Evolutionary conservation across 1,140 invertebrate genomes (phyloP).

Genomic region (Macrotrachela quadricornifera): DNA sequence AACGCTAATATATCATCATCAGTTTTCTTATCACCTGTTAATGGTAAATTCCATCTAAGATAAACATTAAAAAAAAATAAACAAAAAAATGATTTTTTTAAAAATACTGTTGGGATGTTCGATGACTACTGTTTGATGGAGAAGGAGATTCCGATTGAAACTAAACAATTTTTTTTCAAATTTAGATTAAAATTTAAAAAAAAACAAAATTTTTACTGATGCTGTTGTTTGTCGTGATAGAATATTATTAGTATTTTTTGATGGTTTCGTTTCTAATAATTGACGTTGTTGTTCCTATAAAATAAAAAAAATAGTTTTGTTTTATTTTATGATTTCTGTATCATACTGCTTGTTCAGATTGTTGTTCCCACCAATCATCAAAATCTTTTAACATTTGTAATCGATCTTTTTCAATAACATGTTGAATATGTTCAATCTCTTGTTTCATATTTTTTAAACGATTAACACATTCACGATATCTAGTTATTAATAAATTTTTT

Average conservation of each 20-base stretch:
- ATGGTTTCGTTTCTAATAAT: background rate
- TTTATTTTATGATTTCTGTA: background rate
- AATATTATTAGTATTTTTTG: background rate
- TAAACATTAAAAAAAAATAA: background rate
- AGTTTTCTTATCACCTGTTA: constrained; percentile 27
- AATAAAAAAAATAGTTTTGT: background rate
- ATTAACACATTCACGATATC: constrained; percentile 23
- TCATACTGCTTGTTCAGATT: background rate
- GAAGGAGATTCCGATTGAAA: background rate
- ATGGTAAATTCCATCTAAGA: constrained; percentile 1
- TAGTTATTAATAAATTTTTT: constrained; percentile 6
- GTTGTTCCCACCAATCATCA: constrained; percentile 26
- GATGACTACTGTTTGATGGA: background rate
- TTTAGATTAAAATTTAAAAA: constrained; percentile 1
- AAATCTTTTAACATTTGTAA: constrained; percentile 30
- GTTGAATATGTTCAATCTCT: constrained; percentile 29
- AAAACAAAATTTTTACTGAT: constrained; percentile 13
- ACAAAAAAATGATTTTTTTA: background rate
- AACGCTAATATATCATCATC: constrained; percentile 31
- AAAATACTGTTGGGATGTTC: background rate
- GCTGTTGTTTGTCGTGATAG: constrained; percentile 4
- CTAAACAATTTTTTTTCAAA: constrained; percentile 11
- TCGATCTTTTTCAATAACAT: constrained; percentile 27
- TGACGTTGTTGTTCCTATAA: too few species aligned
- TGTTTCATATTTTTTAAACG: constrained; percentile 21